A percentile compares a stretch with the other conserved stretches of the same genome.
These are phyloP conservation scores for Philypnodon macrostomus DNA, from an alignment of 2,797 vertebrate species.

Conservation along the genomic window DNA sequence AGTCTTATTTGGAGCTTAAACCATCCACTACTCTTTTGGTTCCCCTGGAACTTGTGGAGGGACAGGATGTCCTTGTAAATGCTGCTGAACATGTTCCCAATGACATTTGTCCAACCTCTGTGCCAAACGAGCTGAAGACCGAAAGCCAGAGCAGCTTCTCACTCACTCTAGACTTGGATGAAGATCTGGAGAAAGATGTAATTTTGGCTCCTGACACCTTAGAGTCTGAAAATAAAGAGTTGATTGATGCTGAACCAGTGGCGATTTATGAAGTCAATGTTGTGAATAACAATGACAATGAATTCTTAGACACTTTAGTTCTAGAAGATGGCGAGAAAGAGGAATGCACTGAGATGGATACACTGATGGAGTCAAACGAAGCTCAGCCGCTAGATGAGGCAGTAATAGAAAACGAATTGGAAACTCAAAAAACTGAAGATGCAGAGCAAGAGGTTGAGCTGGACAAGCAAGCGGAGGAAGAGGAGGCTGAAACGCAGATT, in stretches of 20 bases:
- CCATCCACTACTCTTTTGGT: conserved; percentile 76
- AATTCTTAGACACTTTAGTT: conserved; percentile 3
- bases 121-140: conserved; percentile 63
- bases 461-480: background rate
- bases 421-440: conserved; percentile 1
- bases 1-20: conserved; percentile 75
- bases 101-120: conserved; percentile 60
- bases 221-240: conserved; percentile 12
- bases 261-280: conserved; percentile 39
- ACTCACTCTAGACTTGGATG: conserved; percentile 87
- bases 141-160: conserved; percentile 79
- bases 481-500: background rate
- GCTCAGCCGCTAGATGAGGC: conserved; percentile 12
- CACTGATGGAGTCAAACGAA: conserved; percentile 8
- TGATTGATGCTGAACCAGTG: conserved; percentile 17
- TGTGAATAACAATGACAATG: conserved; percentile 31
- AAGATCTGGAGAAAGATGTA: conserved; percentile 62
- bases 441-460: conserved; percentile 4
- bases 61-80: conserved; percentile 68
- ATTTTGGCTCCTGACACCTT: conserved; percentile 12
- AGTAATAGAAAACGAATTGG: conserved; percentile 2
- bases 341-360: conserved; percentile 12
- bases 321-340: background rate
- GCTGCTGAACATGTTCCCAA: conserved; percentile 55
- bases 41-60: conserved; percentile 75